A percentile compares a stretch with the other conserved stretches of the same genome.
Evolutionary conservation across 2,888 invertebrate genomes (phyloP).

Genomic region (Oxytorus armatus): DNA sequence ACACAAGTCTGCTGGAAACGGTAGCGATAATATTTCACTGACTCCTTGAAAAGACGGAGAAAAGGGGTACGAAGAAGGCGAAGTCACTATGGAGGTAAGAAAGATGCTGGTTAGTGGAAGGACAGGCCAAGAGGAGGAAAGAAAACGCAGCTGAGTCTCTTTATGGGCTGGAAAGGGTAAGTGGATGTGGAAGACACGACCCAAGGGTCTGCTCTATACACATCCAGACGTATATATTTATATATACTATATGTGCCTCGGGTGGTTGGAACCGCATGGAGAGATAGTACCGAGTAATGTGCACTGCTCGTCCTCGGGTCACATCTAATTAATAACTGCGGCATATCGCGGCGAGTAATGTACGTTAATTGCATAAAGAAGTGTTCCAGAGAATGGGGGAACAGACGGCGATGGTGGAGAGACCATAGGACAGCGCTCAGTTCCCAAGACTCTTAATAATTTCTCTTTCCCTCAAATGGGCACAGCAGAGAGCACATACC

Average conservation of each 20-base stretch:
- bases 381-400: conserved; percentile 37
- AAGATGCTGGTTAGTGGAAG: conserved; percentile 52
- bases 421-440: conserved; percentile 30
- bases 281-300: conserved; percentile 72
- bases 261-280: conserved; percentile 43
- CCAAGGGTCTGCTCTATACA: conserved; percentile 46
- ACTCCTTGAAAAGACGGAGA: conserved; percentile 42
- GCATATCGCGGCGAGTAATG: conserved; percentile 72
- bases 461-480: neutral
- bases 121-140: conserved; percentile 33
- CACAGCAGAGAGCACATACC: too few species aligned
- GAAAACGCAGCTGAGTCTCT: conserved; percentile 58
- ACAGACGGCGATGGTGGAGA: conserved; percentile 47
- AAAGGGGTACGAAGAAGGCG: conserved; percentile 12
- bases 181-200: conserved; percentile 66
- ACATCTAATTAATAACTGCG: conserved; percentile 79
- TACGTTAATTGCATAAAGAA: conserved; percentile 74
- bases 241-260: conserved; percentile 21
- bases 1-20: conserved; percentile 53
- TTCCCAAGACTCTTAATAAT: conserved; percentile 53
- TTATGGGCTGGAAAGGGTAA: conserved; percentile 60
- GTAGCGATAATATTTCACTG: conserved; percentile 71
- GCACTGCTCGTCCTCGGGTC: conserved; percentile 69
- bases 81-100: conserved; percentile 52
- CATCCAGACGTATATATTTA: conserved; percentile 1